Base-by-base conservation (phyloP, 1,140 invertebrate species). In the Aphaenogaster floridana region DNA sequence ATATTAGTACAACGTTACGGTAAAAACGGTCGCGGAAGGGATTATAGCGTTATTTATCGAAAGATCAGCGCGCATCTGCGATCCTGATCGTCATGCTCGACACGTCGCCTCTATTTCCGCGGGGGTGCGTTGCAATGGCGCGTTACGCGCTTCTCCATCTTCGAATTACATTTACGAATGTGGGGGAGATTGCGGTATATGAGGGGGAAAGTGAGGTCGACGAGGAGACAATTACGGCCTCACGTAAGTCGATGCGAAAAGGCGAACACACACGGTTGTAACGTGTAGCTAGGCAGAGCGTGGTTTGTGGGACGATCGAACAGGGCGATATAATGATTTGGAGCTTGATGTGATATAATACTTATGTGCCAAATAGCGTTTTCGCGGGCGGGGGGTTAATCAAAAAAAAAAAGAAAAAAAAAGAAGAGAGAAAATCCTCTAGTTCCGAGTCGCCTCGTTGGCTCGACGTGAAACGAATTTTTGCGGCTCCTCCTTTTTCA, bases 291-390 rank as follows among this genome's bases (percentile, higher is more conserved):
- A 87, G 50, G 45, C 50, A 76, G 28, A 28, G 50, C 34, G 28
- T 71, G 69, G 54, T 72, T 48, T 64, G 63, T 36, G 48, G 52
- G 52, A 81, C 63, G 77, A 86, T 85, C 80, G 84, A 74, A 91
- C 72, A 61, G 77, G 28, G 34, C 52, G 68, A 59, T 74, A 52
- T 84, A 61, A 85, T 66, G 78, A 90, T 92, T 89, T 90, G 87
- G 91, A 94, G 90, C 91, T 94, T 91, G 91, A 93, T 95, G 94
- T 95, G 94, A 94, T 94, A 94, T 94, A 94, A 92, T 94, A 93
- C 87, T 94, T 92, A 94, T 94, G 94, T 95, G 94, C 94, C 94
- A 95, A 95, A 94, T 95, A 95, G 90, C 92, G 93, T 93, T 94
- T 93, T 92, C 92, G 92, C 89, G 91, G 88, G 74, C 79, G 81